A percentile compares a stretch with the other conserved stretches of the same genome.
Conservation (phyloP, 2,113 vertebrate genomes). For the Tamias sibiricus region DNA sequence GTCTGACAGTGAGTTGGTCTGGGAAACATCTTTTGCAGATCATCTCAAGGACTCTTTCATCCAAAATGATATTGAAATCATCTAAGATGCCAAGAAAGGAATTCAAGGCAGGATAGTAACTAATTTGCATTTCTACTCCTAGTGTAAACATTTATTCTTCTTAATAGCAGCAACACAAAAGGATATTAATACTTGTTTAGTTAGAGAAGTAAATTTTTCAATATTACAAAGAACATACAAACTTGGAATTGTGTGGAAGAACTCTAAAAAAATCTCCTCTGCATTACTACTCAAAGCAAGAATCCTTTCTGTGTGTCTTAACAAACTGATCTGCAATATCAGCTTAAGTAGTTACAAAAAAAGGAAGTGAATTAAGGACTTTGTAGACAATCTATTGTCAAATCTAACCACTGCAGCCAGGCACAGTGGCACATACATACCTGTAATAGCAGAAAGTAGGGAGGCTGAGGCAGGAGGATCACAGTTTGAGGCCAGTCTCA, state of each 20-base stretch:
- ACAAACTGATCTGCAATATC: background rate
- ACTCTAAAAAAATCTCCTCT: background rate
- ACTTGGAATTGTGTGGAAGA: background rate
- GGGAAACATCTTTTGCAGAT: background rate
- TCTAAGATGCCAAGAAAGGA: background rate
- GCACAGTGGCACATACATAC: background rate
- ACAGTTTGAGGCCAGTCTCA: background rate
- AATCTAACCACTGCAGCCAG: background rate
- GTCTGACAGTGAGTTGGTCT: background rate
- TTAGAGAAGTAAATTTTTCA: background rate
- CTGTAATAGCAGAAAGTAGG: background rate
- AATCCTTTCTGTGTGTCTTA: background rate
- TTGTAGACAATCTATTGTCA: background rate
- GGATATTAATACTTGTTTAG: background rate
- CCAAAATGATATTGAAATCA: background rate
- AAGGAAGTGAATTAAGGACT: background rate
- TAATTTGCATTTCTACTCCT: background rate
- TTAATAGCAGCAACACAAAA: background rate
- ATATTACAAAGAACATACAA: background rate
- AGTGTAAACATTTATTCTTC: background rate
- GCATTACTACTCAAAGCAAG: background rate
- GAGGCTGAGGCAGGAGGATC: background rate
- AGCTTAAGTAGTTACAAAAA: background rate
- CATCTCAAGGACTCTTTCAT: background rate
- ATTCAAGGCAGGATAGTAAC: background rate